Percentiles rank a stretch among this genome's conserved stretches.
Evolutionary conservation across 2,113 vertebrate genomes (phyloP).

Genomic region (Sinocyclocheilus anshuiensis): DNA sequence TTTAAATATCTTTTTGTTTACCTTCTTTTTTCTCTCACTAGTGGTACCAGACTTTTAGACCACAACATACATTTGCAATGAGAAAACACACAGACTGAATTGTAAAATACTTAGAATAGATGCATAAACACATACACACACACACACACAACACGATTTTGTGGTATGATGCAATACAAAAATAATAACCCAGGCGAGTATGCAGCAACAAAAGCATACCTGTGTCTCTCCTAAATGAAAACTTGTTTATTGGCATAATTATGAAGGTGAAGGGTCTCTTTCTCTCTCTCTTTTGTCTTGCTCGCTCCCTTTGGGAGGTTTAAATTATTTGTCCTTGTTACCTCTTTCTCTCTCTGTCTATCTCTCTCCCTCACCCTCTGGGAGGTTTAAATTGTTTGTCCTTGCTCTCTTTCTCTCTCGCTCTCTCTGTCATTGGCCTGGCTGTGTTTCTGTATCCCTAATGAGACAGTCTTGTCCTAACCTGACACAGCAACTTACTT

Average conservation of each 20-base stretch:
- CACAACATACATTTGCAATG: not conserved
- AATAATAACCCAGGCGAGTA: not conserved
- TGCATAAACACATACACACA: constrained; percentile 8
- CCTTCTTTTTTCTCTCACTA: no score
- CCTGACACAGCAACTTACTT: constrained; percentile 51
- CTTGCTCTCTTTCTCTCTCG: constrained; percentile 16
- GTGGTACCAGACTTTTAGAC: no score
- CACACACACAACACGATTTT: not conserved
- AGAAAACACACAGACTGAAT: not conserved
- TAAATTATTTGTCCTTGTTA: not conserved
- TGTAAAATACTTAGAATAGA: not conserved
- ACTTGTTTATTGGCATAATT: constrained; percentile 39
- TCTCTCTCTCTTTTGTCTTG: not conserved
- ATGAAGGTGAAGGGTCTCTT: constrained; percentile 27
- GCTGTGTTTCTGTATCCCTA: constrained; percentile 47
- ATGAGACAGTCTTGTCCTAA: constrained; percentile 52
- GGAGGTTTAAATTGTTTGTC: constrained; percentile 12
- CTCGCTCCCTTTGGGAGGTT: not conserved
- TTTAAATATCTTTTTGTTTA: no score
- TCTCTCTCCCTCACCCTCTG: not conserved
- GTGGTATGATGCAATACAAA: not conserved
- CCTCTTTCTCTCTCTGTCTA: not conserved
- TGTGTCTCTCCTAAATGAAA: constrained; percentile 18
- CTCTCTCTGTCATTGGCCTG: constrained; percentile 33
- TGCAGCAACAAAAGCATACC: constrained; percentile 2